A percentile compares a stretch with the other conserved stretches of the same genome.
phyloP scores from a whole-genome alignment of 2,888 invertebrate species.

The Hylaea fasciaria region DNA sequence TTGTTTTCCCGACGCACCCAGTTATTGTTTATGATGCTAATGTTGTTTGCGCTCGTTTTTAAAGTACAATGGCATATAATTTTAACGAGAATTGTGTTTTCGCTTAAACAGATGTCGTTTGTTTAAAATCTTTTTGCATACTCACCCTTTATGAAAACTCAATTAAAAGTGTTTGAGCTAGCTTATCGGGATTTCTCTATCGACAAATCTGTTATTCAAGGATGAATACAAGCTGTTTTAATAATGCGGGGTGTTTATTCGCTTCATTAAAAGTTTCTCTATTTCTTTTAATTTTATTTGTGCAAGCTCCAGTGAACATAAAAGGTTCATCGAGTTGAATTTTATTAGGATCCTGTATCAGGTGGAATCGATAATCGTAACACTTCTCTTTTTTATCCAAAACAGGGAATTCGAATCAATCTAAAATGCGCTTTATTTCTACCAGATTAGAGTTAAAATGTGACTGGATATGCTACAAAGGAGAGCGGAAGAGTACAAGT shows the following conservation, averaged over 20 bases:
- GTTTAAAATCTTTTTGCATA: neutral
- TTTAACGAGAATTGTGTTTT: conserved; percentile 17
- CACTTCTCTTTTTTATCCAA: conserved; percentile 30
- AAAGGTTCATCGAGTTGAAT: conserved; percentile 25
- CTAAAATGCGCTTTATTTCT: conserved; percentile 23
- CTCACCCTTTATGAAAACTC: too few species aligned
- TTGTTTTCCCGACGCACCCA: conserved; percentile 25
- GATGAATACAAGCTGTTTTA: neutral
- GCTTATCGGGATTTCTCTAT: neutral
- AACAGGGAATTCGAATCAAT: conserved; percentile 2
- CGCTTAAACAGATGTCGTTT: neutral
- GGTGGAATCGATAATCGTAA: conserved; percentile 33
- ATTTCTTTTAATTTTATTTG: conserved; percentile 20
- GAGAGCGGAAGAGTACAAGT: conserved; percentile 43
- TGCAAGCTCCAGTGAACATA: conserved; percentile 27
- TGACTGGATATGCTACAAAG: conserved; percentile 1
- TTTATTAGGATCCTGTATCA: conserved; percentile 35
- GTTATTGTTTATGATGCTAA: conserved; percentile 32
- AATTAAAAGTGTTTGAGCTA: neutral
- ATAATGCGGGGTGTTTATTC: conserved; percentile 1
- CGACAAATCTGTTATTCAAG: neutral
- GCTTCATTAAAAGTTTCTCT: conserved; percentile 20
- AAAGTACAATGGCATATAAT: conserved; percentile 20
- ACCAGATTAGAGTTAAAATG: conserved; percentile 26
- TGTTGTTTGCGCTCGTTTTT: conserved; percentile 20